Base-by-base conservation (phyloP, 1,140 invertebrate genomes). In the Zaprionus lachaisei region DNA sequence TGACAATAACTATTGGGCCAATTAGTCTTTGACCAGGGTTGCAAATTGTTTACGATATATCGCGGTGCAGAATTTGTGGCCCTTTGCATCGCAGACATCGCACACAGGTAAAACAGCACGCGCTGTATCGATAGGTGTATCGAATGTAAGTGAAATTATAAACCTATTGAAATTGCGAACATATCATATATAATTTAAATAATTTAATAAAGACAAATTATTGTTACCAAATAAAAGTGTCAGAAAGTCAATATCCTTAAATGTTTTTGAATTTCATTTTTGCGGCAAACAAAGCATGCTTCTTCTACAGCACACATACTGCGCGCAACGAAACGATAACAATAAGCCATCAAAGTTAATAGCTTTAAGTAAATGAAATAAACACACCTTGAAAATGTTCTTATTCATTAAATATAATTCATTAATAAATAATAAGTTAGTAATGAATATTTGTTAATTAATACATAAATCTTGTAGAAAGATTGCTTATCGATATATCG, bases 1-100 rank as follows among this genome's bases (percentile, higher is more conserved):
- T 65, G 22, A 61, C 58, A 61, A 61, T 61, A 61, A 44, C 58
- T 24, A 51, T 22, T 56, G 54, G 54, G 54, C 15, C 60, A 62
- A 62, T 62, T 62, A 62, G 60, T 28, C 24, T 47, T 47, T n/a
- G 20, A 64, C 62, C 47, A 64, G 62, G 62, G 62, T 37, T 64
- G 62, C 44, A 64, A 54, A 20, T 64, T 64, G 62, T 54, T 64
- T 64, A 64, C 62, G 62, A 64, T 64, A 64, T 62, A 62, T 61
- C 22, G 56, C 26, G 56, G 17, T 58, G 56, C 56, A 58, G 17
- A 31, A 22, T 38, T 22, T n/a, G 28, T 15, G 26, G 22, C 20
- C 26, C 54, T 24, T 26, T 31, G 26, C 26, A 31, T 26, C 24
- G 4, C 15, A 4, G 24, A 56, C 6, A n/a, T n/a, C 54, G 26